These are phyloP conservation scores for Lampris megalopsis DNA, from an alignment of 2,113 vertebrate species.

Conservation along the genomic window DNA sequence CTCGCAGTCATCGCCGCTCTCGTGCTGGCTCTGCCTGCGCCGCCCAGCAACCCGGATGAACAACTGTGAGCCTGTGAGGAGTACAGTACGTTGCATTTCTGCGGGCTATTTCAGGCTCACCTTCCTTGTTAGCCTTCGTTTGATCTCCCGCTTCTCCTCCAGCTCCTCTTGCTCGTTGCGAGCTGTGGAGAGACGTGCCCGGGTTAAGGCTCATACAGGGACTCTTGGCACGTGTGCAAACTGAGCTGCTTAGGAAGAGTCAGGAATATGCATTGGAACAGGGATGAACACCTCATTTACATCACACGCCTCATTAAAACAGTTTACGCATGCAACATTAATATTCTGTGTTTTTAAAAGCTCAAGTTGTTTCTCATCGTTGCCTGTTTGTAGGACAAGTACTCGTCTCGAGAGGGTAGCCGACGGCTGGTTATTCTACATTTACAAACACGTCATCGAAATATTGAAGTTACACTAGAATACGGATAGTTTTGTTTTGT, in stretches of 20 bases:
- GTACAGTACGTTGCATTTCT: not conserved
- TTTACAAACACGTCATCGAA: slow-evolving; percentile 43
- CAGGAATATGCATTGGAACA: slow-evolving; percentile 14
- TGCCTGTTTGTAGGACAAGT: slow-evolving; percentile 44
- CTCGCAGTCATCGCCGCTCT: slow-evolving; percentile 46
- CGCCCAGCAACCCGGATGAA: not conserved
- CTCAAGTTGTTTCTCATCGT: slow-evolving; percentile 52
- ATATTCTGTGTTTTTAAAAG: slow-evolving; percentile 33
- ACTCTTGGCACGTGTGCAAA: slow-evolving; percentile 6
- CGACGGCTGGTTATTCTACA: slow-evolving; percentile 17
- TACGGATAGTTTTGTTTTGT: no score
- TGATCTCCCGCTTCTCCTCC: slow-evolving; percentile 98
- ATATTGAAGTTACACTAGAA: slow-evolving; percentile 37
- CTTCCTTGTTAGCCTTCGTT: slow-evolving; percentile 94
- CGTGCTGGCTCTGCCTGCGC: slow-evolving; percentile 40
- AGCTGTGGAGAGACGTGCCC: slow-evolving; percentile 82
- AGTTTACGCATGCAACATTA: slow-evolving; percentile 32
- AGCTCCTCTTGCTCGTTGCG: slow-evolving; percentile 98
- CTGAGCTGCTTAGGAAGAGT: slow-evolving; percentile 14
- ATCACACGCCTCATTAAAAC: slow-evolving; percentile 56
- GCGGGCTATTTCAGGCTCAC: slow-evolving; percentile 78
- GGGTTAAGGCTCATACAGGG: slow-evolving; percentile 14
- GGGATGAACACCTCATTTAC: slow-evolving; percentile 40
- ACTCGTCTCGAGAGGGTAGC: slow-evolving; percentile 37
- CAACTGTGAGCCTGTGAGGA: slow-evolving; percentile 17